These are phyloP conservation scores for Cyanistes caeruleus DNA, from an alignment of 2,113 vertebrate species.

Conservation along the genomic window DNA sequence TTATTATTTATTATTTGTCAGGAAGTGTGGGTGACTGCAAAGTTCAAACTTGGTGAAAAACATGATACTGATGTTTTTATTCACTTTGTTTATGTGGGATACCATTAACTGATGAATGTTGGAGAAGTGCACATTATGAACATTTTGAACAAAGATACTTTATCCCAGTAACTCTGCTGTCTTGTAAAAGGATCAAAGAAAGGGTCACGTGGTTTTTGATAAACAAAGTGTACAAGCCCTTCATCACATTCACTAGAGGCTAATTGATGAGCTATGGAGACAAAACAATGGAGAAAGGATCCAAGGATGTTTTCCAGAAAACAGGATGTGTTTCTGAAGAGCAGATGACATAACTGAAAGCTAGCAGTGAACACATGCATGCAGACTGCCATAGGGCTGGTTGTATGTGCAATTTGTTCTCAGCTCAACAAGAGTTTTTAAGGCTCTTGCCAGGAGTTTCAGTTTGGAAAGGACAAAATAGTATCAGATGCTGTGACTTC, in stretches of 20 bases:
- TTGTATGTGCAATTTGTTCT: neutral
- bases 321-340: fast-evolving
- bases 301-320: neutral
- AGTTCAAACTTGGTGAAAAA: neutral
- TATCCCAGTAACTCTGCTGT: neutral
- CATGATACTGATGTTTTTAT: neutral
- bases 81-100: neutral
- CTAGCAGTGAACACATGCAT: neutral
- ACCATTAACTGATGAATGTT: neutral
- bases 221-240: neutral
- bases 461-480: neutral
- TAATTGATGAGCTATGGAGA: neutral
- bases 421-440: neutral
- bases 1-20: neutral
- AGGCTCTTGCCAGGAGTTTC: neutral
- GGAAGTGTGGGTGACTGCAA: neutral
- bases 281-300: neutral
- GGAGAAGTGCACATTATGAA: neutral
- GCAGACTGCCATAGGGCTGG: neutral
- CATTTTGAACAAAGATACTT: neutral
- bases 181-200: neutral
- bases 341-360: neutral
- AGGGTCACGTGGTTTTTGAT: neutral
- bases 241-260: neutral
- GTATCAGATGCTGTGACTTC: neutral